A percentile compares a stretch with the other conserved stretches of the same genome.
phyloP scores from a whole-genome alignment of 1,140 invertebrate genomes.

The Oncopodura yosiiana region DNA sequence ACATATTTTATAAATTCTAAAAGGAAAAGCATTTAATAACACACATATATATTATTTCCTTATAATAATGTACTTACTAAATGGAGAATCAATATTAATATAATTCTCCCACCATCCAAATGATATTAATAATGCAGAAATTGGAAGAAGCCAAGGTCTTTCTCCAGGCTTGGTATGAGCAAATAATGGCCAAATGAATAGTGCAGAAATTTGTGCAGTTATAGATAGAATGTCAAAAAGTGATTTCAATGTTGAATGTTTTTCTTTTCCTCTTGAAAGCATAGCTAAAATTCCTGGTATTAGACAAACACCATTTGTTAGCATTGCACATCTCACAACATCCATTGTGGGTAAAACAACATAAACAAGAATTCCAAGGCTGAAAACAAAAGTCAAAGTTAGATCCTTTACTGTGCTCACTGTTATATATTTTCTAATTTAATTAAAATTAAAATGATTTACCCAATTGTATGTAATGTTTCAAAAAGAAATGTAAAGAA shows the following conservation, averaged over 20 bases:
- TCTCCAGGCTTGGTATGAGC: background rate
- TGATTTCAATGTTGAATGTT: conserved; percentile 2
- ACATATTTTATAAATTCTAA: conserved; percentile 38
- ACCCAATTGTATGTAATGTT: conserved; percentile 37
- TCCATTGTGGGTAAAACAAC: conserved; percentile 46
- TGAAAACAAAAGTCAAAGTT: conserved; percentile 21
- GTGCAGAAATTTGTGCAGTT: conserved; percentile 33
- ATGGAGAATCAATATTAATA: conserved; percentile 37
- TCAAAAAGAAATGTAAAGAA: conserved; percentile 22
- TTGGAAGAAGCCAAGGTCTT: conserved; percentile 41
- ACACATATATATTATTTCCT: no score
- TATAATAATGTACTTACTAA: conserved; percentile 13
- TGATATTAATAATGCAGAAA: conserved; percentile 44
- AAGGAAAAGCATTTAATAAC: conserved; percentile 7
- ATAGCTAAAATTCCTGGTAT: conserved; percentile 44
- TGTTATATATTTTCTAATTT: no score
- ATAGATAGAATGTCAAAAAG: conserved; percentile 38
- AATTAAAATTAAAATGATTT: conserved; percentile 6
- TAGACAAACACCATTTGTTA: conserved; percentile 45
- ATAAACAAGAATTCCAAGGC: conserved; percentile 46
- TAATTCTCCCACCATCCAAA: conserved; percentile 49
- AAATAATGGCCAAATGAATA: conserved; percentile 27
- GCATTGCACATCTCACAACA: conserved; percentile 43
- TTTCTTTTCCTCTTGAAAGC: conserved; percentile 11
- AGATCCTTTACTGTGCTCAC: no score